phyloP scores from a whole-genome alignment of 2,888 invertebrate genomes.

The Lithophane leautieri region DNA sequence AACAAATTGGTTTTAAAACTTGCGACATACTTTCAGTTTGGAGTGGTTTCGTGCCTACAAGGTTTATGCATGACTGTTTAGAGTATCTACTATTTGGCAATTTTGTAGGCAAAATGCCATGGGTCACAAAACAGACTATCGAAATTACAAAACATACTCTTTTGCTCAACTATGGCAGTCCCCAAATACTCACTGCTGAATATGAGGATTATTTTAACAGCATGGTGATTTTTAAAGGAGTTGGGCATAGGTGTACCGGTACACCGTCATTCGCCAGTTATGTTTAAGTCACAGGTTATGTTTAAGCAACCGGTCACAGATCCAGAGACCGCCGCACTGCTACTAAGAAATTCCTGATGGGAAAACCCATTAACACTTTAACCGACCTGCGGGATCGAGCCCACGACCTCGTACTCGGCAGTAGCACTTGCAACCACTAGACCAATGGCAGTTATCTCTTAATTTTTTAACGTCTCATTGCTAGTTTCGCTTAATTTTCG shows the following conservation, averaged over 20 bases:
- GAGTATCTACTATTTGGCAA: background rate
- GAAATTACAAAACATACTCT: background rate
- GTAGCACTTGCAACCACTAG: too few species aligned
- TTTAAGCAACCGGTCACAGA: too few species aligned
- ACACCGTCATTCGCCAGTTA: too few species aligned
- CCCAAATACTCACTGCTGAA: background rate
- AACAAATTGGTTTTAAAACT: constrained; percentile 49
- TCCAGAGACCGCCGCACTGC: too few species aligned
- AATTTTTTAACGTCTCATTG: background rate
- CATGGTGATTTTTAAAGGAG: background rate
- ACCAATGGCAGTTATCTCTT: too few species aligned
- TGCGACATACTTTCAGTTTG: constrained; percentile 3
- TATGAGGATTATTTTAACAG: background rate
- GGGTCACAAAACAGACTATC: background rate
- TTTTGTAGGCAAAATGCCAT: background rate
- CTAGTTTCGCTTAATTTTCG: background rate
- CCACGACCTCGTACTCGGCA: too few species aligned
- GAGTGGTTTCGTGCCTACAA: background rate
- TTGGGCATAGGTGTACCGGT: too few species aligned
- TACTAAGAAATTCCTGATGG: too few species aligned
- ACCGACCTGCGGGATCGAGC: too few species aligned
- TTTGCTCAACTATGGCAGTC: background rate
- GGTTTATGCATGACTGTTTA: background rate
- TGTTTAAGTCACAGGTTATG: too few species aligned
- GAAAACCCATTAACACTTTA: too few species aligned